These are phyloP conservation scores for Seladonia tumulorum DNA, from an alignment of 2,888 invertebrate genomes.

Conservation along the genomic window DNA sequence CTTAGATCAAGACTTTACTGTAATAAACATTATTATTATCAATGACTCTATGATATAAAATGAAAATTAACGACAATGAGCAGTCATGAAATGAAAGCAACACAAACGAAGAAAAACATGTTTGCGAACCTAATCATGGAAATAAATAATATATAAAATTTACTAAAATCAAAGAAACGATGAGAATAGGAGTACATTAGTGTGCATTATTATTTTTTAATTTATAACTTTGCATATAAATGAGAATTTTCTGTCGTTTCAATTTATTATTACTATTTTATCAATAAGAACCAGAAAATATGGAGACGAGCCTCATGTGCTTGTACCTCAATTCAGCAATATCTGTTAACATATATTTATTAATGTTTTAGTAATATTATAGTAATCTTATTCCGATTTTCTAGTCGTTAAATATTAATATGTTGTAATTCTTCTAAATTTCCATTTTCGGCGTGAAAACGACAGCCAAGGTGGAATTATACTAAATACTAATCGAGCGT, in stretches of 20 bases:
- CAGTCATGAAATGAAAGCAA: background rate
- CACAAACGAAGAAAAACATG: background rate
- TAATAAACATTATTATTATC: background rate
- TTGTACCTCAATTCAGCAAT: background rate
- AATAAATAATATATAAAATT: background rate
- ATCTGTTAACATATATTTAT: background rate
- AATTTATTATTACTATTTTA: background rate
- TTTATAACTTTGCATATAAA: background rate
- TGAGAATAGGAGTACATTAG: background rate
- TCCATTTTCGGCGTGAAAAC: background rate
- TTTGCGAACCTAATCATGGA: background rate
- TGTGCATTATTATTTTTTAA: background rate
- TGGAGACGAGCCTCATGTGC: background rate
- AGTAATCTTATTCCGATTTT: background rate
- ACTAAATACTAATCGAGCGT: background rate
- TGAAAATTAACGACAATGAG: background rate
- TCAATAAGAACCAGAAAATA: background rate
- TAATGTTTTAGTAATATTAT: background rate
- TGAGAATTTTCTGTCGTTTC: background rate
- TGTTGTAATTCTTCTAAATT: background rate
- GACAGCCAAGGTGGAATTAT: background rate
- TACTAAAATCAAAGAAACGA: background rate
- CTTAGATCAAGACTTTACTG: no score
- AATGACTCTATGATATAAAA: background rate
- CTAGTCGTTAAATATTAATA: slow-evolving; percentile 2